Percentiles rank a stretch among this genome's conserved stretches.
Conservation (phyloP, 2,113 vertebrate genomes). For the Otus sunia region DNA sequence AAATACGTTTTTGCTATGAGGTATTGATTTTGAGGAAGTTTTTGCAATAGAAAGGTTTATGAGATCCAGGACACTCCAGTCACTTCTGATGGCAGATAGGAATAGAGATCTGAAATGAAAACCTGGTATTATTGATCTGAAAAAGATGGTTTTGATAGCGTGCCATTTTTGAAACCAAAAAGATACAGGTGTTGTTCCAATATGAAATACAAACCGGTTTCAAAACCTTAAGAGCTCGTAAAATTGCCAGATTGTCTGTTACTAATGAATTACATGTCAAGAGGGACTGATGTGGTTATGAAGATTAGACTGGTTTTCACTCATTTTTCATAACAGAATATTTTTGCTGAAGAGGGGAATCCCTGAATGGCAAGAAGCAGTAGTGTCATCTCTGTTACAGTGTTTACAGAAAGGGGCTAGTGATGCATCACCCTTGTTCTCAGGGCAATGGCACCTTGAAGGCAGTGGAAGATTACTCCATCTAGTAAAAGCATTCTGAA, state of each 20-base stretch:
- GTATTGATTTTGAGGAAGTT: slow-evolving; percentile 41
- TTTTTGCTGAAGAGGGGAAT: background rate
- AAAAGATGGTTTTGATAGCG: background rate
- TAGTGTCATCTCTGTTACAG: background rate
- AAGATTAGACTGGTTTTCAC: background rate
- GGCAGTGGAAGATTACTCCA: background rate
- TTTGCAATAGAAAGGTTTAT: background rate
- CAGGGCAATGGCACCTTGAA: background rate
- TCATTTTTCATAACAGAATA: background rate
- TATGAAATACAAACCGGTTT: background rate
- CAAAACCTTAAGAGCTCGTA: background rate
- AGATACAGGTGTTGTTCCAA: background rate
- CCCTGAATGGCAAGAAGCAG: background rate
- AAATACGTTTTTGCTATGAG: background rate
- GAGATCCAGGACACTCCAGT: background rate
- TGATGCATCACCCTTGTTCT: background rate
- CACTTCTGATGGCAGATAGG: background rate
- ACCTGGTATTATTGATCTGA: background rate
- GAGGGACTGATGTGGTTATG: background rate
- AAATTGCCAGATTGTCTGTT: background rate
- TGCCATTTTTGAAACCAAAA: background rate
- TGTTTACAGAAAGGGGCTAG: background rate
- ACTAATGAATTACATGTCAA: background rate
- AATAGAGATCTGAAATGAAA: slow-evolving; percentile 16
- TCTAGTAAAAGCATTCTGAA: background rate